Conservation (phyloP, 2,113 vertebrate genomes). For the Numida meleagris region DNA sequence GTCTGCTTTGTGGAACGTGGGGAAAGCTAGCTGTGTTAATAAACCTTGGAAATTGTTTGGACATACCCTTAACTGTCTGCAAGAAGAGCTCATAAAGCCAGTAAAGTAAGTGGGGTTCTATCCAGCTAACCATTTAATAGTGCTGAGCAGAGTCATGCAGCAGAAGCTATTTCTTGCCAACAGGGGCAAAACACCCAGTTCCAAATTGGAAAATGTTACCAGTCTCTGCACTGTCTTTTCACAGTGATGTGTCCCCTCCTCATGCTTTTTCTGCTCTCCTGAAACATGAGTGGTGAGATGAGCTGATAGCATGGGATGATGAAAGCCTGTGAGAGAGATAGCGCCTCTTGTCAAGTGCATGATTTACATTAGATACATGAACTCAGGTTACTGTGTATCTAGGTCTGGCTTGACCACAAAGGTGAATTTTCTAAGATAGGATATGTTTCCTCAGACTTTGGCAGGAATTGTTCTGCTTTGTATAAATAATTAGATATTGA, state of each 20-base stretch:
- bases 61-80: background rate
- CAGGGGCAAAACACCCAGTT: background rate
- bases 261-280: background rate
- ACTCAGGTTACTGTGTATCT: background rate
- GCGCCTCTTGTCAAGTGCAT: background rate
- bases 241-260: background rate
- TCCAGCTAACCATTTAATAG: background rate
- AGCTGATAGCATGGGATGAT: background rate
- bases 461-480: background rate
- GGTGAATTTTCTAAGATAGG: background rate
- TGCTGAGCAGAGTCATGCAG: background rate
- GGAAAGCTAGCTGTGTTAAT: background rate
- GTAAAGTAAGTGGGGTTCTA: background rate
- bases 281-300: background rate
- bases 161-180: background rate
- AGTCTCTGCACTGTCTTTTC: background rate
- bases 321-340: background rate
- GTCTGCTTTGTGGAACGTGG: background rate
- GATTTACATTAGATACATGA: background rate
- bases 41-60: background rate
- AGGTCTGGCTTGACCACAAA: background rate
- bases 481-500: slow-evolving; percentile 45
- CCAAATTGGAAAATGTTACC: background rate
- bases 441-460: background rate
- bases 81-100: background rate